Evolutionary conservation across 1,140 invertebrate genomes (phyloP).

Genomic region (Drosophila lacertosa): DNA sequence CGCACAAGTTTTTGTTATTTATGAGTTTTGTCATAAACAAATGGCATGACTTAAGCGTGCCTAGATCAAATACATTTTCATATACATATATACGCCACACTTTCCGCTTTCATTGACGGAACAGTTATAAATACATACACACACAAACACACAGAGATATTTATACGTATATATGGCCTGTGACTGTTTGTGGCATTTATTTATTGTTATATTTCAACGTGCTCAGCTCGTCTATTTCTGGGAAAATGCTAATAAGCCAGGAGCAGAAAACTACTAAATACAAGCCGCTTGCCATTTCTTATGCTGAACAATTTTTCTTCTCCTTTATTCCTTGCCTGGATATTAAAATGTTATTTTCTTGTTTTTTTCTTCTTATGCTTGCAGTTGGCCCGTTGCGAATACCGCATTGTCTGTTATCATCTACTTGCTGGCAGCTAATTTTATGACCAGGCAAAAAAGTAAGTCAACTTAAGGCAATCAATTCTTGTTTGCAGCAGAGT

Average conservation of each 20-base stretch:
- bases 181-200: constrained; percentile 29
- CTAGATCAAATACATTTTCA: background rate
- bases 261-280: constrained; percentile 9
- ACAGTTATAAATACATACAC: background rate
- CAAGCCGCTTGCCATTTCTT: constrained; percentile 37
- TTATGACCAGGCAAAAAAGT: constrained; percentile 37
- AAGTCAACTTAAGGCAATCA: constrained; percentile 41
- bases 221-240: background rate
- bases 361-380: constrained; percentile 42
- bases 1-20: constrained; percentile 34
- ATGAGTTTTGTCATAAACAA: constrained; percentile 20
- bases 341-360: constrained; percentile 61
- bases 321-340: constrained; percentile 39
- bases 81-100: constrained; percentile 15
- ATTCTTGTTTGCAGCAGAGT: constrained; percentile 24
- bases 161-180: constrained; percentile 1
- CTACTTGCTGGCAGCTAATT: constrained; percentile 48
- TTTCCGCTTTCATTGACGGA: constrained; percentile 15
- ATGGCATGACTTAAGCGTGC: constrained; percentile 9
- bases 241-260: constrained; percentile 59
- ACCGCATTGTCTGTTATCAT: constrained; percentile 44
- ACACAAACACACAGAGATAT: background rate
- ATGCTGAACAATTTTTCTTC: constrained; percentile 11
- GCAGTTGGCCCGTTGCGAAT: constrained; percentile 47
- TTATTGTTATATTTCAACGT: constrained; percentile 47